These are phyloP conservation scores for Frieseomelitta varia DNA, from an alignment of 1,140 invertebrate species.

Conservation along the genomic window DNA sequence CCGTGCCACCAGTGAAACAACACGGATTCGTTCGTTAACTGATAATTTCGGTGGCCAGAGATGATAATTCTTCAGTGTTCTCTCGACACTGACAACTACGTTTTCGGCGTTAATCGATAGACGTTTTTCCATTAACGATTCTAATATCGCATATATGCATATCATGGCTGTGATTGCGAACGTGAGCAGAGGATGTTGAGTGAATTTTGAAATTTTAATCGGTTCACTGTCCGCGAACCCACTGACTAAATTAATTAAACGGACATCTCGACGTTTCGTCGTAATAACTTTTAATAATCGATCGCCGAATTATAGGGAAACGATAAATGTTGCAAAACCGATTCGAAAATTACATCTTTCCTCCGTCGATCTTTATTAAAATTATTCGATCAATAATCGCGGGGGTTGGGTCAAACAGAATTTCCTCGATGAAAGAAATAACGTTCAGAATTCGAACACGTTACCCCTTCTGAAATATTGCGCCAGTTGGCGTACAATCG, in stretches of 20 bases:
- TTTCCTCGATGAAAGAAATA: background rate
- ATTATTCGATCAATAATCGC: background rate
- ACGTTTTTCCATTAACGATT: slow-evolving; percentile 48
- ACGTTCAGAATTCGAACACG: background rate
- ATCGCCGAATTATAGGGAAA: slow-evolving; percentile 26
- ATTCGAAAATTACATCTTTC: background rate
- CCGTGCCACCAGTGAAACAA: background rate
- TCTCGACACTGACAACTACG: slow-evolving; percentile 26
- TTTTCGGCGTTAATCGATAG: slow-evolving; percentile 56
- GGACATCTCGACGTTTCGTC: background rate
- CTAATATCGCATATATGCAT: background rate
- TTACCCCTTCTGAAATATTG: background rate
- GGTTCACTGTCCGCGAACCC: background rate
- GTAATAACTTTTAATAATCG: slow-evolving; percentile 9
- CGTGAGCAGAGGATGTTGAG: background rate
- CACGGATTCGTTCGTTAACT: background rate
- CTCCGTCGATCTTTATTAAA: background rate
- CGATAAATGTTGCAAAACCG: background rate
- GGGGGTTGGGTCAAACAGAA: no score
- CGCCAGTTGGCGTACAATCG: no score
- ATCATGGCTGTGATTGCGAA: no score
- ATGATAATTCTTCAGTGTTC: slow-evolving; percentile 27
- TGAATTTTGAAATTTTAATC: slow-evolving; percentile 53
- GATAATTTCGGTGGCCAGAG: background rate
- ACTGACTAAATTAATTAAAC: slow-evolving; percentile 26